Evolutionary conservation across 2,888 invertebrate genomes (phyloP).

Genomic region (Ophraella communa): DNA sequence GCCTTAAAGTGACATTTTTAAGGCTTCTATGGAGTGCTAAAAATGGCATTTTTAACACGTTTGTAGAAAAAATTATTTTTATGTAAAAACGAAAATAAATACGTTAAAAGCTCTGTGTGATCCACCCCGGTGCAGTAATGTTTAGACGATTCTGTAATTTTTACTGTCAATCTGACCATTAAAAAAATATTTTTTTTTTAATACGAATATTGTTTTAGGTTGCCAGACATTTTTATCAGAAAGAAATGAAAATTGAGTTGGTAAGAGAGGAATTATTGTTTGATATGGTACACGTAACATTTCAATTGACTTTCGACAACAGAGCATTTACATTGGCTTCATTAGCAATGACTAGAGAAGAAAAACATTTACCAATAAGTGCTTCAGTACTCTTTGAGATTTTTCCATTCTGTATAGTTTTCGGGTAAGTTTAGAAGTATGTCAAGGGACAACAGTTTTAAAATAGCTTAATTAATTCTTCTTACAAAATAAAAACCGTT

Average conservation of each 20-base stretch:
- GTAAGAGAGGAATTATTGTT: conserved; percentile 85
- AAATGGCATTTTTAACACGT: too few species aligned
- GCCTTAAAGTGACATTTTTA: too few species aligned
- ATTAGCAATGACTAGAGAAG: conserved; percentile 84
- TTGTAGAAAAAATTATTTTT: too few species aligned
- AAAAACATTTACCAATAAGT: conserved; percentile 87
- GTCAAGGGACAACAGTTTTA: too few species aligned
- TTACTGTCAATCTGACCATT: too few species aligned
- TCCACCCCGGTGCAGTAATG: too few species aligned
- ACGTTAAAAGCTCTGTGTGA: too few species aligned
- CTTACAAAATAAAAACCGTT: too few species aligned
- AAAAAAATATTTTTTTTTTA: neutral
- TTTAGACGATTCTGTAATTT: too few species aligned
- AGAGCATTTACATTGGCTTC: conserved; percentile 85
- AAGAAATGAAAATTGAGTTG: conserved; percentile 91
- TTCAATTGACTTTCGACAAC: conserved; percentile 94
- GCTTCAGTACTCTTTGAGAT: conserved; percentile 93
- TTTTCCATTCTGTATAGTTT: conserved; percentile 97
- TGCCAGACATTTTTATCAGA: conserved; percentile 92
- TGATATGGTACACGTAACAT: conserved; percentile 92
- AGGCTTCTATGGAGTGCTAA: too few species aligned
- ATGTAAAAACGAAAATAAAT: too few species aligned
- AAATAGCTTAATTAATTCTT: too few species aligned
- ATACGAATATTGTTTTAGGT: conserved; percentile 65
- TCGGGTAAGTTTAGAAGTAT: conserved; percentile 71